Evolutionary conservation across 2,888 invertebrate species (phyloP), one percentile per base, ranked within the genome.

Genomic region (Eucera pruinosa): DNA sequence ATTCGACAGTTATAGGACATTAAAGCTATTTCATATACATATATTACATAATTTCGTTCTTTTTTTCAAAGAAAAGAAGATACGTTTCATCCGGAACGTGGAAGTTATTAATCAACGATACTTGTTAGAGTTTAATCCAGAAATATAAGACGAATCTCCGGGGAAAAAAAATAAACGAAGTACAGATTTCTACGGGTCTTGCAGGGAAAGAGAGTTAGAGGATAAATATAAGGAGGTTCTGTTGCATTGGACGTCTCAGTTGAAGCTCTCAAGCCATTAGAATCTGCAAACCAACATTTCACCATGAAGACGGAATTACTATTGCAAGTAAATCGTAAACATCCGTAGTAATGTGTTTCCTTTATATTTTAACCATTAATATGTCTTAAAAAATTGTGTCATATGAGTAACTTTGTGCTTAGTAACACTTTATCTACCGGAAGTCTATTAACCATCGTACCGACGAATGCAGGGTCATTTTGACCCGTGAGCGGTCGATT

Each of bases 241-340:
- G 64, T 52, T 58, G 71, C 71, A 52, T 68, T 9, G 72, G 52
- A 64, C 67, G 72, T 65, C 77, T 72, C 80, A 82, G 83, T 80
- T 67, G n/a, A n/a, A n/a, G n/a, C n/a, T 65, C 55, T 50, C 52
- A 13, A 23, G 41, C n/a, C 9, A 62, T 58, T 47, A 11, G 4
- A 25, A 30, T 47, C 39, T 43, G n/a, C 5, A 7, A 36, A 25
- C 15, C 41, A 61, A 27, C 23, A 9, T 52, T 36, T 13, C 25
- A 61, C 9, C 41, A 75, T 73, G 75, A 66, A 30, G 41, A 65
- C 23, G 27, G 47, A 61, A 55, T 36, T 73, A 15, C 55, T 66
- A 23, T 73, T 61, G 2, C 74, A 73, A 66, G 75, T 75, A 75
- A 73, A 66, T 77, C 13, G 41, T 47, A 45, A 47, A 47, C 18